Evolutionary conservation across 2,113 vertebrate species (phyloP).

Genomic region (Corvus cornix): DNA sequence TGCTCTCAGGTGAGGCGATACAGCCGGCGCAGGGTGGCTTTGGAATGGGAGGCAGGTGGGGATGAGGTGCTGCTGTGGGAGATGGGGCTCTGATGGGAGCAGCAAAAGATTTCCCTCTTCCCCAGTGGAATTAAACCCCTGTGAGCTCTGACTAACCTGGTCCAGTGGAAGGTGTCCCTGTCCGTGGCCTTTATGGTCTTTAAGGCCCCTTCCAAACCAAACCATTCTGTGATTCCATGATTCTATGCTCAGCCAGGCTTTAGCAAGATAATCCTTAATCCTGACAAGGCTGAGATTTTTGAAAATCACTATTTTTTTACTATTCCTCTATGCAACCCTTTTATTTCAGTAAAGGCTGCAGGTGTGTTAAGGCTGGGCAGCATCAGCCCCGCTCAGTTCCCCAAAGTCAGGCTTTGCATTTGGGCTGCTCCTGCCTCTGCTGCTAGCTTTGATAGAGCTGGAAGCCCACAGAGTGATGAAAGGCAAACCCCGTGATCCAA

Average conservation of each 20-base stretch:
- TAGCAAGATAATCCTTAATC: neutral
- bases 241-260: neutral
- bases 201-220: neutral
- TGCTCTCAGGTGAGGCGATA: slow-evolving; percentile 76
- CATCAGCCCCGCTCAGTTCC: neutral
- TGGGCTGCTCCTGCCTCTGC: neutral
- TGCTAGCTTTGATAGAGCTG: neutral
- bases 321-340: neutral
- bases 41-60: neutral
- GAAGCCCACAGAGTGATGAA: neutral
- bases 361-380: neutral
- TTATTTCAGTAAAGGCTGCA: neutral
- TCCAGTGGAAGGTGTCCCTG: neutral
- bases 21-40: neutral
- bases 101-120: neutral
- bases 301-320: neutral
- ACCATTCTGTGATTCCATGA: neutral
- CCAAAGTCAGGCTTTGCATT: neutral
- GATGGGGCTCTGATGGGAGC: neutral
- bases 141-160: neutral
- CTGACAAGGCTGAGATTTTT: neutral
- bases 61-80: neutral
- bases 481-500: neutral
- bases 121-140: neutral
- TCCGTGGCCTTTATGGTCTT: neutral